A percentile compares a stretch with the other conserved stretches of the same genome.
Evolutionary conservation across 2,797 vertebrate genomes (phyloP).

Genomic region (Typhlichthys subterraneus): DNA sequence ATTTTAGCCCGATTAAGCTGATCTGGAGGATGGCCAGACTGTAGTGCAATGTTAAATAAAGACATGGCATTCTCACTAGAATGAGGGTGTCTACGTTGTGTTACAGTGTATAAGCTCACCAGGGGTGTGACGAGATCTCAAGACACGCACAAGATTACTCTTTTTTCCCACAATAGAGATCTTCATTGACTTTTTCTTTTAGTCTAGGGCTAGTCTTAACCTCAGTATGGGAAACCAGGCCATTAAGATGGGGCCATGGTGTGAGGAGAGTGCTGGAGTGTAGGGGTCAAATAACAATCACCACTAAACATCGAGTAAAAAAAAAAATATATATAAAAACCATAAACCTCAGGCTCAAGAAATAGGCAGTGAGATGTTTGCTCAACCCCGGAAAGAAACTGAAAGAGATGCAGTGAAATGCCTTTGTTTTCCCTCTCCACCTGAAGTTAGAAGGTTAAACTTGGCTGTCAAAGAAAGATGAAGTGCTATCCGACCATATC

Average conservation of each 20-base stretch:
- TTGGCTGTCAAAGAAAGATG: slow-evolving; percentile 13
- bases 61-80: not conserved
- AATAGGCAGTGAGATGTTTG: slow-evolving; percentile 35
- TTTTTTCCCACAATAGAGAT: too few species aligned
- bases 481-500: slow-evolving; percentile 9
- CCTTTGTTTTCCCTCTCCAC: slow-evolving; percentile 20
- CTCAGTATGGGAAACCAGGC: too few species aligned
- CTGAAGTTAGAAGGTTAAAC: slow-evolving; percentile 21
- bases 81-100: slow-evolving; percentile 11
- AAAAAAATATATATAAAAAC: not conserved
- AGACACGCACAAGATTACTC: too few species aligned
- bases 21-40: slow-evolving; percentile 27
- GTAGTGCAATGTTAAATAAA: slow-evolving; percentile 15
- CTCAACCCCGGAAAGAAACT: slow-evolving; percentile 32
- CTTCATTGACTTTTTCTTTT: too few species aligned
- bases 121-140: not conserved
- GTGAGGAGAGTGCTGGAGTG: slow-evolving; percentile 10
- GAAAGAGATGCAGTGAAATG: slow-evolving; percentile 22
- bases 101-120: not conserved
- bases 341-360: slow-evolving; percentile 19
- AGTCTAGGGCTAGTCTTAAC: too few species aligned
- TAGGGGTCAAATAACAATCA: slow-evolving; percentile 25
- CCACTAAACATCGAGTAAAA: slow-evolving; percentile 29
- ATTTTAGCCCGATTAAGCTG: too few species aligned
- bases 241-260: not conserved